phyloP scores from a whole-genome alignment of 1,140 invertebrate species.

The Drosophila prosaltans region DNA sequence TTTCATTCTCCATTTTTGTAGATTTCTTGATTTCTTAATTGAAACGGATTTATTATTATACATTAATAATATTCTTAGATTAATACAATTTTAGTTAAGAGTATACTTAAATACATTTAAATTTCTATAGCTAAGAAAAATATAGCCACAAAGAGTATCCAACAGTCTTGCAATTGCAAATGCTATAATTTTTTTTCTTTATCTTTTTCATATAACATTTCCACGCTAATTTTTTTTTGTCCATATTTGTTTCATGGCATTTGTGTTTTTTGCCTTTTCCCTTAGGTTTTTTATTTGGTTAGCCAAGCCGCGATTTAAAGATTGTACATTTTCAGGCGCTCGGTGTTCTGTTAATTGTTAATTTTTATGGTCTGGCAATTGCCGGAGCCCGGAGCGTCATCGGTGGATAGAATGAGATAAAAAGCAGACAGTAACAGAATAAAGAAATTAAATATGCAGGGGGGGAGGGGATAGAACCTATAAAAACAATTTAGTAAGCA shows the following conservation, averaged over 20 bases:
- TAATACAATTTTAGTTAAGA: too few relatives aligned
- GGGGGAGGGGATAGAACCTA: constrained; percentile 39
- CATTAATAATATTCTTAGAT: too few relatives aligned
- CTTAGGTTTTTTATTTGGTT: neutral
- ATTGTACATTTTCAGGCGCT: constrained; percentile 59
- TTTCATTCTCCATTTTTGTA: too few relatives aligned
- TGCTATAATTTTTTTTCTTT: neutral
- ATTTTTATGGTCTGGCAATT: constrained; percentile 82
- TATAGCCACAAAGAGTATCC: constrained; percentile 6
- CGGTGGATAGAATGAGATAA: constrained; percentile 16
- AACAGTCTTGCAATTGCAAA: neutral
- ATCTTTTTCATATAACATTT: constrained; percentile 13
- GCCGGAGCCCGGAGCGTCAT: constrained; percentile 4
- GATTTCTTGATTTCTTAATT: too few relatives aligned
- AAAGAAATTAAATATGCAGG: constrained; percentile 62
- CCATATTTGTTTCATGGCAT: constrained; percentile 47
- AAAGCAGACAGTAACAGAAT: constrained; percentile 45
- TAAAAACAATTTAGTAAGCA: constrained; percentile 80
- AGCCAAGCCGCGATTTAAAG: constrained; percentile 67
- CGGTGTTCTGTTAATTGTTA: constrained; percentile 76
- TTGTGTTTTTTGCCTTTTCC: neutral
- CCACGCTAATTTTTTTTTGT: constrained; percentile 29
- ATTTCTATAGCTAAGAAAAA: too few relatives aligned
- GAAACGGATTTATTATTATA: too few relatives aligned
- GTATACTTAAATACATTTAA: too few relatives aligned